Conservation (phyloP, 1,140 invertebrate species). For the Drosophila tristis region DNA sequence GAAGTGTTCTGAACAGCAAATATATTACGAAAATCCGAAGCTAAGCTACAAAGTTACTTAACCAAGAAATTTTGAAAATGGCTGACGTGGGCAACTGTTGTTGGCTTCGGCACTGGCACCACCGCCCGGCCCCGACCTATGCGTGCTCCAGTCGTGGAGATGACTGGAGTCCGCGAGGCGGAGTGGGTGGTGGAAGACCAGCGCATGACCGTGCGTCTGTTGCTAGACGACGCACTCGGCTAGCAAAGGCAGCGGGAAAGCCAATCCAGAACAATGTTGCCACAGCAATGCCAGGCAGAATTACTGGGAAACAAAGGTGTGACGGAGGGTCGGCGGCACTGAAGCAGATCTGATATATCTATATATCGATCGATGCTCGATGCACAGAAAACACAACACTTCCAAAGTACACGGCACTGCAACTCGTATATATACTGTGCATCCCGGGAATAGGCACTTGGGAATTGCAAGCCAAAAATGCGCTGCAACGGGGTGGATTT, state of each 20-base stretch:
- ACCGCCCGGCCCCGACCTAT: conserved; percentile 63
- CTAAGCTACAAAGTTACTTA: conserved; percentile 84
- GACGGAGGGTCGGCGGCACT: conserved; percentile 84
- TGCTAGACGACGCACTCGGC: conserved; percentile 73
- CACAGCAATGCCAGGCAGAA: conserved; percentile 78
- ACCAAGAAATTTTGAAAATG: conserved; percentile 84
- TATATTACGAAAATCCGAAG: conserved; percentile 84
- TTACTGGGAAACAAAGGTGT: conserved; percentile 83
- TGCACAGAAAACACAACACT: conserved; percentile 84
- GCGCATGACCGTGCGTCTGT: conserved; percentile 77
- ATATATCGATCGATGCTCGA: conserved; percentile 84
- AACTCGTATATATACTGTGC: conserved; percentile 49
- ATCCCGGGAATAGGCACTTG: conserved; percentile 43
- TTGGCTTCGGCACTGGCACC: conserved; percentile 76
- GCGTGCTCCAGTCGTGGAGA: conserved; percentile 54
- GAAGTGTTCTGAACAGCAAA: conserved; percentile 85
- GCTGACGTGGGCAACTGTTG: conserved; percentile 82
- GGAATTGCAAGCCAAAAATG: conserved; percentile 49
- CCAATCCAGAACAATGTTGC: conserved; percentile 65
- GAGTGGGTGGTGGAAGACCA: conserved; percentile 55
- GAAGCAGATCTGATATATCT: conserved; percentile 84
- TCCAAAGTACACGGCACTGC: neutral
- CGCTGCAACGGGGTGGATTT: conserved; percentile 25
- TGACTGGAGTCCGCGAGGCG: conserved; percentile 55
- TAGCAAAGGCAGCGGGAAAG: conserved; percentile 80